phyloP scores from a whole-genome alignment of 2,113 vertebrate genomes.

The Hydrolagus affinis region DNA sequence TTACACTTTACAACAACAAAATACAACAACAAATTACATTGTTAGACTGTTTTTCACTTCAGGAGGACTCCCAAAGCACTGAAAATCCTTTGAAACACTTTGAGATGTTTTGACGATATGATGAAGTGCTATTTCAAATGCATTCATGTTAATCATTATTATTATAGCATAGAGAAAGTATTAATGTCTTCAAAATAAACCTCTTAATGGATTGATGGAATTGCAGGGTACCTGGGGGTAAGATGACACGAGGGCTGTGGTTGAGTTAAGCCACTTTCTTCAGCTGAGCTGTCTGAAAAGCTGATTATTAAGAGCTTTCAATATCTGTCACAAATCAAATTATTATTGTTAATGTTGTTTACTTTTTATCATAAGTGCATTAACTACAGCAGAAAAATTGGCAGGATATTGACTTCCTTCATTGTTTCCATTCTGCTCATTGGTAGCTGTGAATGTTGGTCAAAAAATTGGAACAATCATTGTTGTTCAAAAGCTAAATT shows the following conservation, averaged over 20 bases:
- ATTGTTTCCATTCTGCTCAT: background rate
- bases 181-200: no score
- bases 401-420: background rate
- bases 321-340: constrained; percentile 23
- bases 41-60: no score
- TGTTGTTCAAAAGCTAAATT: constrained; percentile 3
- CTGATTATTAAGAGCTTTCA: constrained; percentile 1
- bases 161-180: no score
- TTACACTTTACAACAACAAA: no score
- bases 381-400: background rate
- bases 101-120: no score
- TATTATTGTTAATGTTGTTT: background rate
- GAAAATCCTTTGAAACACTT: no score
- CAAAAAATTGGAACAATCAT: background rate
- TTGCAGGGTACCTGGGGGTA: background rate
- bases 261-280: background rate
- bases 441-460: background rate
- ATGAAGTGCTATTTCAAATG: no score
- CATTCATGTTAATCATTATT: no score
- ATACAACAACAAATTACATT: no score
- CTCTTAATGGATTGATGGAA: no score
- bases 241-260: constrained; percentile 1
- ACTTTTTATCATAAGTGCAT: constrained; percentile 3
- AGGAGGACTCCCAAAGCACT: no score
- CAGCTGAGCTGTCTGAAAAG: background rate